Conservation (phyloP, 2,797 vertebrate species). For the Ctenosaura bakeri region DNA sequence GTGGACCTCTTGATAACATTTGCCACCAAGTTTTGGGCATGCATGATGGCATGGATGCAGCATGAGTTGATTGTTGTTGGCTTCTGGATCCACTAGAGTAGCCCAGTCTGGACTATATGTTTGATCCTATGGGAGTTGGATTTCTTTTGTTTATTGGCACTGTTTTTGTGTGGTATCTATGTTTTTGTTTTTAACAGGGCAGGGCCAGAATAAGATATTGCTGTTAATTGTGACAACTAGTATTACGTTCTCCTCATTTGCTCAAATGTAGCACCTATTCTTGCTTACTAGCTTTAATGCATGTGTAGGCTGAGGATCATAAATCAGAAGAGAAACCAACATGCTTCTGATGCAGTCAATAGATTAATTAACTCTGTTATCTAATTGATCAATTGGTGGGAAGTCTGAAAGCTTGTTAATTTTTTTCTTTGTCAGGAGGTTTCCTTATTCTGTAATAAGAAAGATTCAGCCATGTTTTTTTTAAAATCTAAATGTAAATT, state of each 20-base stretch:
- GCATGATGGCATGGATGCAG: neutral
- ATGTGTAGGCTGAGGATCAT: neutral
- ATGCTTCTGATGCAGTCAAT: slow-evolving; percentile 2
- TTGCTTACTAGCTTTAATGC: neutral
- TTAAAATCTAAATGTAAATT: slow-evolving; percentile 16
- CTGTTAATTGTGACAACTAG: neutral
- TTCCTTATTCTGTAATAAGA: neutral
- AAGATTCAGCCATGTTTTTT: too few species aligned
- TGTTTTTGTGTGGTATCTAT: neutral
- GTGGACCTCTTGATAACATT: neutral
- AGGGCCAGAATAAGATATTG: neutral
- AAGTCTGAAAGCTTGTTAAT: neutral
- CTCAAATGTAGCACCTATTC: neutral
- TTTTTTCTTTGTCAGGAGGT: slow-evolving; percentile 7
- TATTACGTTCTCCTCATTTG: neutral
- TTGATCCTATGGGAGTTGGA: neutral
- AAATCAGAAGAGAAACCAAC: neutral
- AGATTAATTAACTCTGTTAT: neutral
- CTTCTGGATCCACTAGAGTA: neutral
- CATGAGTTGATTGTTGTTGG: neutral
- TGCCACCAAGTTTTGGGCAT: neutral
- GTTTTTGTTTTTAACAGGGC: neutral
- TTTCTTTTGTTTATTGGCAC: neutral
- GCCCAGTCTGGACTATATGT: neutral
- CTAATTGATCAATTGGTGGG: neutral